Base-by-base conservation (phyloP, 2,113 vertebrate genomes). In the Lepisosteus oculatus region DNA sequence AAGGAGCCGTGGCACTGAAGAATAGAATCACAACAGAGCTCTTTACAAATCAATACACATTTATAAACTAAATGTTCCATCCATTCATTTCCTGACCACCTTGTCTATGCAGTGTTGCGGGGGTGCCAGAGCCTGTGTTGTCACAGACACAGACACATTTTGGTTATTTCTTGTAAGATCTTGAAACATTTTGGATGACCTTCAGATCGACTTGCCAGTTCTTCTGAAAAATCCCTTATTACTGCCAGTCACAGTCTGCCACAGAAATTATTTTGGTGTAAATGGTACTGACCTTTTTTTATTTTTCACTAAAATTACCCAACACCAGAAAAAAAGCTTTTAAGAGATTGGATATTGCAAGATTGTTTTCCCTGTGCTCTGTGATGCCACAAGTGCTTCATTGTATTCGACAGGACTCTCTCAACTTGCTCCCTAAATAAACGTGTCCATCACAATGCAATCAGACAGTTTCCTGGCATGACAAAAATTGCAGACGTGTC, bases 161-260 rank as follows among this genome's bases (percentile, higher is more conserved):
- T n/a, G 8, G 8, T 68, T 72, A 42, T 74, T 43, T 85, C 78
- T 82, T 68, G 72, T 78, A 75, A 57, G 43, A 74, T 77, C 68
- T 68, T 70, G 41, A 63, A 78, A 81, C 80, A 83, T 80, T 59
- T 73, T 74, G 79, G 84, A 85, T 74, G 69, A 69, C 59, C 76
- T 80, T 72, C 29, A 43, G n/a, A 65, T 41, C 29, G 43, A 72
- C 12, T 15, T n/a, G 55, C 76, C 78, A 82, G 79, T 81, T 71
- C 3, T 69, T 77, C 61, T 76, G 12, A 77, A 80, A 83, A 43
- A 43, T 45, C 17, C 66, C 5, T 56, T 74, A 42, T 61, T 15
- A 42, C 66, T 81, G 84, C 84, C 86, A 85, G 64, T 65, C 47
- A 66, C 72, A 77, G 80, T 82, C 81, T 85, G 85, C 76, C 78